Percentiles rank a stretch among this genome's conserved stretches.
Conservation (phyloP, 2,113 vertebrate species). For the Poicephalus meyeri region DNA sequence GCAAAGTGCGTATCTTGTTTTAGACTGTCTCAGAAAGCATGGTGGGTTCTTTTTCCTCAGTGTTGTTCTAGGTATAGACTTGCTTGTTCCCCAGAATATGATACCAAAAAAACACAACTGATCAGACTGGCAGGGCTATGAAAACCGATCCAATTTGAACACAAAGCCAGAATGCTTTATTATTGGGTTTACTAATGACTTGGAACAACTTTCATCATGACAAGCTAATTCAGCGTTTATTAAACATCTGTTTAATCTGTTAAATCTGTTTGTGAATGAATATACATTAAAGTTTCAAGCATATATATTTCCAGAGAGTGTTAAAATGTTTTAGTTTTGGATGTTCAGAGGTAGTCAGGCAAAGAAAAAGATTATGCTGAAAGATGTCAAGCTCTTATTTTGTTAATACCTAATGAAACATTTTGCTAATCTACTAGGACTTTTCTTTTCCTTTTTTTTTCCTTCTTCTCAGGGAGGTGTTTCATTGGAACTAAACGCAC, state of each 20-base stretch:
- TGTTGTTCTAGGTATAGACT: background rate
- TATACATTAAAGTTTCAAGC: background rate
- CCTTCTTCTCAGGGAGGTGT: background rate
- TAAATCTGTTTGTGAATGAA: background rate
- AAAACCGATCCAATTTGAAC: background rate
- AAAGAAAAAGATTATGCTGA: background rate
- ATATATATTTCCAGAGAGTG: background rate
- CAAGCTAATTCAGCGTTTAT: background rate
- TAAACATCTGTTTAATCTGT: background rate
- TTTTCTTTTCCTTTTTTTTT: too few species aligned
- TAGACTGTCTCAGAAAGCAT: background rate
- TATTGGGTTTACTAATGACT: background rate
- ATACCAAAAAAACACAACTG: background rate
- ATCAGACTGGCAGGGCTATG: background rate
- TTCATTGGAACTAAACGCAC: background rate
- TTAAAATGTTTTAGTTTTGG: background rate
- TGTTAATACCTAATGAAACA: background rate
- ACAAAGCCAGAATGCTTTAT: background rate
- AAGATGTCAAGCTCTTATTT: background rate
- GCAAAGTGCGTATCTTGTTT: background rate
- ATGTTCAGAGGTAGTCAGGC: background rate
- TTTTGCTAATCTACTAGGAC: background rate
- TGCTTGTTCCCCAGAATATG: background rate
- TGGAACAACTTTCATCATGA: background rate
- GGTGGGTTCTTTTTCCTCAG: too few species aligned